Evolutionary conservation across 2,797 vertebrate species (phyloP), one percentile per base, ranked within the genome.

Genomic region (Paratrypauchen microcephalus): DNA sequence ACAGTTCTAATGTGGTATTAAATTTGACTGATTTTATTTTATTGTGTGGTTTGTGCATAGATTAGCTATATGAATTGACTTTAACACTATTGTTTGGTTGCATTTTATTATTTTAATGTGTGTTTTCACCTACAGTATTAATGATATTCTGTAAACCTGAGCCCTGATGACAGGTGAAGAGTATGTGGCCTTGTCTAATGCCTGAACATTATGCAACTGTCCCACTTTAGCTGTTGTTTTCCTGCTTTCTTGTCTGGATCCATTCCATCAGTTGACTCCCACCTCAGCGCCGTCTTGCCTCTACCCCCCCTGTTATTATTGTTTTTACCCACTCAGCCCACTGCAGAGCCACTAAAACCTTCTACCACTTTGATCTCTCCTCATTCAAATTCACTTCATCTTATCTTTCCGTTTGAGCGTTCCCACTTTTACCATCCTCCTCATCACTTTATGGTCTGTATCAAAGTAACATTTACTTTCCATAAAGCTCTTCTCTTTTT

Each of bases 221-320:
- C 77, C 80, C 73, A 79, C 68, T 86, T 83, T 56, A 50, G 16
- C 75, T 69, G 19, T 52, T 73, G 75, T 80, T 80, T 70, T 72
- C 79, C 60, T 82, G 69, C 81, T 84, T 85, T 80, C 63, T 75
- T 84, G 77, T 82, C 78, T 75, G 55, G 71, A 76, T 82, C 52
- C 59, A 71, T 83, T 73, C 70, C 66, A 76, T 85, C 81, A 82
- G 66, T 78, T 74, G 36, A 58, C 72, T 74, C 73, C 73, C 72
- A 74, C 76, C 52, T 68, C 59, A 26, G 65, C 69, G 67, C 7
- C 69, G 66, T 21, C 32, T 32, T 48, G 26, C 7, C 72, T 55
- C 68, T 64, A 24, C 32, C 23, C 54, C 30, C 5, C 41, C 60
- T n/a, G 50, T 12, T 68, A 8, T 66, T 70, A 32, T 57, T 36